Conservation (phyloP, 2,888 invertebrate species). For the Platycheirus albimanus region DNA sequence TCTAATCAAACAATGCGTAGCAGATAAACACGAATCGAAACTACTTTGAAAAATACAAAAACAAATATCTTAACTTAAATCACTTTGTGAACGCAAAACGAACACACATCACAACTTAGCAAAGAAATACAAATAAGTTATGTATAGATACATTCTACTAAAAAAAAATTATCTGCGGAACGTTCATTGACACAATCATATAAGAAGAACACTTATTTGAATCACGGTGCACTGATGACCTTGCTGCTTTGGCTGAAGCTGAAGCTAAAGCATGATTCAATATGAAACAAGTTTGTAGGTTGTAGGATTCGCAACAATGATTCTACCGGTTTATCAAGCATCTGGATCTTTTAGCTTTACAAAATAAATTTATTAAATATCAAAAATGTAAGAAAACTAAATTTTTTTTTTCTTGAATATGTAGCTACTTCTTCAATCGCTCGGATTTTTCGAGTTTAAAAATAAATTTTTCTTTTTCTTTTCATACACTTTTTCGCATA, state of each 20-base stretch:
- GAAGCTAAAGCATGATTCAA: neutral
- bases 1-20: neutral
- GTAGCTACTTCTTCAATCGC: too few species aligned
- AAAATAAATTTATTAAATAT: neutral
- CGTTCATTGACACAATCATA: slow-evolving; percentile 27
- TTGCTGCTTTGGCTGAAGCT: neutral
- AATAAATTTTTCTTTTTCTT: slow-evolving; percentile 15
- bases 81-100: slow-evolving; percentile 9
- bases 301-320: slow-evolving; percentile 13
- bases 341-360: slow-evolving; percentile 1
- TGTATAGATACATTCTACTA: neutral
- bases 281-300: slow-evolving; percentile 16
- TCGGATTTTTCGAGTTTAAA: slow-evolving; percentile 16
- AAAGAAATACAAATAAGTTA: neutral
- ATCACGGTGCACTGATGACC: slow-evolving; percentile 17
- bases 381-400: neutral
- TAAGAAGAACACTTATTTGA: slow-evolving; percentile 1
- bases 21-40: neutral
- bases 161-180: slow-evolving; percentile 3
- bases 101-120: neutral
- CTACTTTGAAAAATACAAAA: neutral
- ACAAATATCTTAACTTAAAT: neutral
- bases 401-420: neutral
- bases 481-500: neutral
- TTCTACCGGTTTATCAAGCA: slow-evolving; percentile 18